Base-by-base conservation (phyloP, 92 coral and sea anemone genomes). In the Siderastrea siderea region DNA sequence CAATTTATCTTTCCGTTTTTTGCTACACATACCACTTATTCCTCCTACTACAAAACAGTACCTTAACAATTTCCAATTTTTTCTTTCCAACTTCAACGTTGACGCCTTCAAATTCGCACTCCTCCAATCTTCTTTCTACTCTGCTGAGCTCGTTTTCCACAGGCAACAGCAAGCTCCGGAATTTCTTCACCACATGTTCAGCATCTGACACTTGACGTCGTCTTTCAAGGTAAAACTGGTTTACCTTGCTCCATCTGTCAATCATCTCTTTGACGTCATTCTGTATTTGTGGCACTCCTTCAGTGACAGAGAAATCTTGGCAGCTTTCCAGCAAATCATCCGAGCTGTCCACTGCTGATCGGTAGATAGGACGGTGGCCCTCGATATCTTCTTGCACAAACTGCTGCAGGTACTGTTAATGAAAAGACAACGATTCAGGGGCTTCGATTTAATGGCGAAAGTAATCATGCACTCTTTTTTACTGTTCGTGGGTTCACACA, bases 321-420 rank as follows among this genome's bases (percentile, higher is more conserved):
- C 99, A 97, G 69, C 98, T 84, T 59, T 94, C 96, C 4, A 92
- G 79, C 85, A 97, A 84, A 45, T 90, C 91, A 64, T 92, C 91
- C 5, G 98, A 91, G 15, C 87, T 92, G 87, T 91, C 93, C 75
- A 92, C 88, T 5, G 94, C 85, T 12, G 91, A 86, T 66, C 93
- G 94, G 93, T 97, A 95, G 87, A 95, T 90, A 38, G 99, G 99
- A 2, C 93, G 93, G 75, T 92, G 94, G 79, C 99, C 97, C 83
- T 96, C 99, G 5, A 97, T 95, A 87, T 96, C 98, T 50, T 97
- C 99, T 87, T 97, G 98, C 43, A 94, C 76, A 78, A 94, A 94
- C 94, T 95, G 98, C 54, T 92, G 94, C 44, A 96, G 67, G 77
- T 88, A 90, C 95, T 96, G 78, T 46, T 52, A 5, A 72, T 38